phyloP scores from a whole-genome alignment of 1,140 invertebrate genomes.

The Brachionus calyciflorus region DNA sequence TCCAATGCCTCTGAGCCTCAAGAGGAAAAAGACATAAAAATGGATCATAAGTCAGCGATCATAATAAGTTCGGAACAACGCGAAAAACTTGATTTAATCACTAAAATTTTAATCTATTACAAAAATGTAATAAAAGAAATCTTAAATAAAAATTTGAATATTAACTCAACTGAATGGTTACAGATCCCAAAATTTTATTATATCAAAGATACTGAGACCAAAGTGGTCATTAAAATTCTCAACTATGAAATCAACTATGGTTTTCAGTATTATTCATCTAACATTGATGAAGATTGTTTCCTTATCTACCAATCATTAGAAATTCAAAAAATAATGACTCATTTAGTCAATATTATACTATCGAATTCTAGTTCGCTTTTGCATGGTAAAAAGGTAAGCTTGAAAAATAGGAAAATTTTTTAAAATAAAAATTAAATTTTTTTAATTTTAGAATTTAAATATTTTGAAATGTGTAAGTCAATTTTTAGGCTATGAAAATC shows the following conservation, averaged over 20 bases:
- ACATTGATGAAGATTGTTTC: background rate
- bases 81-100: slow-evolving; percentile 28
- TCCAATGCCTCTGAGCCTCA: background rate
- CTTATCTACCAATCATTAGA: background rate
- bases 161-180: background rate
- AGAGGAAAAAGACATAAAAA: background rate
- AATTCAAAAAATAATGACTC: background rate
- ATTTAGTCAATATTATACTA: slow-evolving; percentile 13
- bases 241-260: slow-evolving; percentile 28
- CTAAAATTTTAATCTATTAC: slow-evolving; percentile 35
- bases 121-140: background rate
- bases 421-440: background rate
- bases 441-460: background rate
- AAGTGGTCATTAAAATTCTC: background rate
- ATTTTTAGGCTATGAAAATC: slow-evolving; percentile 54
- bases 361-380: slow-evolving; percentile 17
- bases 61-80: slow-evolving; percentile 9
- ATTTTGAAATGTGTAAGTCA: slow-evolving; percentile 49
- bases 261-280: background rate
- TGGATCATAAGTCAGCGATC: background rate
- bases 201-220: background rate
- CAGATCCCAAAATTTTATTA: slow-evolving; percentile 15
- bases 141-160: background rate
- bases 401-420: background rate
- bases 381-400: slow-evolving; percentile 6